Evolutionary conservation across 2,113 vertebrate genomes (phyloP), one percentile per base, ranked within the genome.

Genomic region (Oostethus manadensis): DNA sequence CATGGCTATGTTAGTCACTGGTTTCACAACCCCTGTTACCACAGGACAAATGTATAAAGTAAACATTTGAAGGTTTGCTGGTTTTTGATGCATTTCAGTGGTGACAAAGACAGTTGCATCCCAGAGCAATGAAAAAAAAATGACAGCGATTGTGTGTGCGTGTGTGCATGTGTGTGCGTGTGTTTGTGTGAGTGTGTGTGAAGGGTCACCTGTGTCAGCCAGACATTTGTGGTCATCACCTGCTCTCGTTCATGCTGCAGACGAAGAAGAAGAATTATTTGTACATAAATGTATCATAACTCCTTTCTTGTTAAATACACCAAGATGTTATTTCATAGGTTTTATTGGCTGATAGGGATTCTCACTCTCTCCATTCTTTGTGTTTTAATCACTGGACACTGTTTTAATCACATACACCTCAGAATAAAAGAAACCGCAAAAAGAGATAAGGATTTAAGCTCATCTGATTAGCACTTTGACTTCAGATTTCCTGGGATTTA

Each of bases 141-240:
- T 17, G 23, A 10, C 11, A 40, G 29, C n/a, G n/a, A 33, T 33
- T 29, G 3, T 16, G 23, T 16, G 49, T 6, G 29, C 15, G 15
- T 22, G 13, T 50, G 17, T 51, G 23, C 14, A 8, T 29, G 49
- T 16, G 48, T 11, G 48, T 51, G 20, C 14, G 20, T 20, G 22
- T 23, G 48, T 33, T 8, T 53, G 51, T 40, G 35, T 20, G 33
- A 18, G n/a, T 1, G 57, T 51, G 59, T 16, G 15, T 21, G 56
- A 60, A 29, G 38, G 67, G 89, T 89, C 64, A 96, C 94, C 93
- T 95, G 94, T 3, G 94, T 97, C 59, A 97, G 85, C 94, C 94
- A 97, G 49, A 97, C 94, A 0, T 97, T 96, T 1, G 94, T 96
- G 47, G 94, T 96, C 94, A 97, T 97, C 85, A 97, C 90, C 88